Percentiles rank a stretch among this genome's conserved stretches.
These are phyloP conservation scores for Hydrozoanthus tunicans DNA, from an alignment of 64 coral and sea anemone species.

Conservation along the genomic window DNA sequence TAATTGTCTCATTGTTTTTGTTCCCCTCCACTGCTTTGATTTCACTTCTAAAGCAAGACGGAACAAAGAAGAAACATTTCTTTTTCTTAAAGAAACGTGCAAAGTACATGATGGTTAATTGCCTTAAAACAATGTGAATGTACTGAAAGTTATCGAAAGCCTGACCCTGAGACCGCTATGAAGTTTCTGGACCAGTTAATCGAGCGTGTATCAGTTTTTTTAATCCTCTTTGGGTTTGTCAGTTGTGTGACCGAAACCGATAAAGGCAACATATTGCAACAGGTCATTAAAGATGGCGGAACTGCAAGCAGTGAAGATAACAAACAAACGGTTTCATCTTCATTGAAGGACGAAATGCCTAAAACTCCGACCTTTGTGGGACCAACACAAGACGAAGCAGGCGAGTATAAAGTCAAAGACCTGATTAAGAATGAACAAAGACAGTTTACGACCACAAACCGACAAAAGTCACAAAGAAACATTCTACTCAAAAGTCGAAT, in stretches of 20 bases:
- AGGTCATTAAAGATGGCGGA: not conserved
- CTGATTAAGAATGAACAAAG: not conserved
- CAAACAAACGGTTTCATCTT: not conserved
- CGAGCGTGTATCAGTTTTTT: not conserved
- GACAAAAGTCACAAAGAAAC: slow-evolving; percentile 18
- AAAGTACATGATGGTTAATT: not conserved
- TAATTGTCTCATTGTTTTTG: not conserved
- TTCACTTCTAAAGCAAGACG: not conserved
- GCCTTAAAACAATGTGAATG: not conserved
- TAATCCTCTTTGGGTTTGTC: not conserved
- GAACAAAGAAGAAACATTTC: not conserved
- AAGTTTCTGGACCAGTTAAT: not conserved
- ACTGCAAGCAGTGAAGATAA: not conserved
- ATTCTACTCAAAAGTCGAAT: not conserved
- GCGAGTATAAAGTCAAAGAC: not conserved
- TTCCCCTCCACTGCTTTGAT: not conserved
- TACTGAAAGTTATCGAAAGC: not conserved
- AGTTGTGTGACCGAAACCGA: not conserved
- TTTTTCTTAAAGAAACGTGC: not conserved
- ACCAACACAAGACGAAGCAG: not conserved
- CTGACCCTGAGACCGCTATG: not conserved
- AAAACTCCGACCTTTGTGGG: not conserved
- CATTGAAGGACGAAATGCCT: not conserved
- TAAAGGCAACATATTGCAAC: not conserved
- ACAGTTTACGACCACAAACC: not conserved